Base-by-base conservation (phyloP, 2,888 invertebrate genomes). In the Epistrophella euchroma region DNA sequence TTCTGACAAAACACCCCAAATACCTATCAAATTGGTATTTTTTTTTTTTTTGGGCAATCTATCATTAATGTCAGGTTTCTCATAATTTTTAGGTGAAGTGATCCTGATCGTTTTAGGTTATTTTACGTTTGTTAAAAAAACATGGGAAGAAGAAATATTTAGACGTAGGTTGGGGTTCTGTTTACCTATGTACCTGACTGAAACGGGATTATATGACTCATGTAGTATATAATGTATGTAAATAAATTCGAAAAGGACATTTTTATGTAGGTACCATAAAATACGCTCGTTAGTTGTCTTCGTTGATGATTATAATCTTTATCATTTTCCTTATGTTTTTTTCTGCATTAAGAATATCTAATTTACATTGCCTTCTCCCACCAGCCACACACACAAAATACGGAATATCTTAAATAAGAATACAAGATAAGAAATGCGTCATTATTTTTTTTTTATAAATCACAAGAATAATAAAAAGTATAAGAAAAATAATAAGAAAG, bases 191-290 rank as follows among this genome's bases (percentile, higher is more conserved):
- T 13, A 25, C 32, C 32, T 32, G 17, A 32, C 32, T 56, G 5
- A 25, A 50, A 50, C 17, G 50, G 25, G 22, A 25, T 50, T 15
- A 50, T 15, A 13, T 50, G 50, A 50, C 25, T 25, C 50, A 5
- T 9, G n/a, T 40, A 64, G 56, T 70, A 66, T 64, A 80, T 71
- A 75, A n/a, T n/a, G n/a, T n/a, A n/a, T n/a, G n/a, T 60, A 76
- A 66, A 80, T 80, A 70, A 77, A 85, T 81, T 77, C 70, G 43
- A 45, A 70, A 77, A 81, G 58, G 76, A 82, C 82, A 82, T 64
- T 86, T 82, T 86, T 86, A 86, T 77, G 22, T 86, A 86, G 74
- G 22, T 45, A 40, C 73, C 70, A 78, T 77, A 74, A 86, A 81
- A 74, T 55, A 78, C 82, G 55, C 64, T 71, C 64, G 56, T 62